These are phyloP conservation scores for Pachyramphus minor DNA, from an alignment of 2,113 vertebrate species.

Conservation along the genomic window DNA sequence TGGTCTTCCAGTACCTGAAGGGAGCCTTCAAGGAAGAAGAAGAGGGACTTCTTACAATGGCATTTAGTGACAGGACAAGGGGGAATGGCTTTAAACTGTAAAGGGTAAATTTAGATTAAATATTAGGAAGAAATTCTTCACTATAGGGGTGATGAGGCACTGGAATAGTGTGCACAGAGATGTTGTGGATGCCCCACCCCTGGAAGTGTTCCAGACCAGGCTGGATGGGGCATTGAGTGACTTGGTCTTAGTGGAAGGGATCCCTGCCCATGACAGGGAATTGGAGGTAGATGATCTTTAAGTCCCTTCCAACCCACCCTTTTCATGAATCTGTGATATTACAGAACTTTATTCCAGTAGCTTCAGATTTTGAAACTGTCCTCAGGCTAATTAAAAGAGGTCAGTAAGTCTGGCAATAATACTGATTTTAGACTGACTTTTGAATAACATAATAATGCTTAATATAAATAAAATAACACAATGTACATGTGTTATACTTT, in stretches of 20 bases:
- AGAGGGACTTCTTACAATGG: not conserved
- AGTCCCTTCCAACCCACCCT: not conserved
- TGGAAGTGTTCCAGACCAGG: not conserved
- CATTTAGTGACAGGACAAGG: not conserved
- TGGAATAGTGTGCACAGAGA: not conserved
- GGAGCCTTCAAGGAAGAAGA: not conserved
- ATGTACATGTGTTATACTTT: not conserved
- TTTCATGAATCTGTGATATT: not conserved
- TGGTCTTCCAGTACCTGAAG: not conserved
- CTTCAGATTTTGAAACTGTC: not conserved
- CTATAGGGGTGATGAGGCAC: not conserved
- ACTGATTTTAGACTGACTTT: not conserved
- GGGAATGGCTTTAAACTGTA: not conserved
- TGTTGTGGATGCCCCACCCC: not conserved
- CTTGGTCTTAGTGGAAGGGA: not conserved
- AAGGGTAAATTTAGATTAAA: not conserved
- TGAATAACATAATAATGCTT: not conserved
- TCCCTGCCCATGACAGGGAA: accelerated
- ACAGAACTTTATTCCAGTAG: not conserved
- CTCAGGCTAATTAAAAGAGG: not conserved
- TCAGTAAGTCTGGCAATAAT: not conserved
- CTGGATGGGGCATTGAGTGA: not conserved
- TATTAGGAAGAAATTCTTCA: not conserved
- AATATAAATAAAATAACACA: not conserved
- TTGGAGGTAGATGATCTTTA: not conserved